Conservation (phyloP, 2,113 vertebrate genomes). For the Laticauda laticaudata region DNA sequence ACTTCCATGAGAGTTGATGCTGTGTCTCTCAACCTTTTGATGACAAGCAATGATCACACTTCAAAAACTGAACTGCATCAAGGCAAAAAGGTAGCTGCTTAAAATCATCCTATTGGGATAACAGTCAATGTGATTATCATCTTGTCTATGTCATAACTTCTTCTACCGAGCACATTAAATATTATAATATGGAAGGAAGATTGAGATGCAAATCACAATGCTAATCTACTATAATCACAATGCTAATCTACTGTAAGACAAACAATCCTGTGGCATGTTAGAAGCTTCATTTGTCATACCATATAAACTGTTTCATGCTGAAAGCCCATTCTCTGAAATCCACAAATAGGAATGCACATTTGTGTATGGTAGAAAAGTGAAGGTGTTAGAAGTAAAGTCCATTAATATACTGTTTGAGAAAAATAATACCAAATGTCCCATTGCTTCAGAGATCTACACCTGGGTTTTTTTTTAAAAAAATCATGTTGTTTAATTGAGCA, state of each 20-base stretch:
- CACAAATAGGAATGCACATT: background rate
- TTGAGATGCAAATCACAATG: background rate
- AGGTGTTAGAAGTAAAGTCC: background rate
- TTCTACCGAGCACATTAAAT: background rate
- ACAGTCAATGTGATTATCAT: background rate
- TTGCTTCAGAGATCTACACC: background rate
- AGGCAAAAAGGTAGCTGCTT: background rate
- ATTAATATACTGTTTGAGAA: background rate
- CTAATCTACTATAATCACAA: background rate
- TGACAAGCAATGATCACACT: background rate
- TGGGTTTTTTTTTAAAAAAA: background rate
- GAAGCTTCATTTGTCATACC: background rate
- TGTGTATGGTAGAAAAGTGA: background rate
- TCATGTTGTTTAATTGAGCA: background rate
- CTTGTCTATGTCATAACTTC: background rate
- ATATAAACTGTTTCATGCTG: background rate
- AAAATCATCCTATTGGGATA: background rate
- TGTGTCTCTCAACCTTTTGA: background rate
- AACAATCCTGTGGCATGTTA: background rate
- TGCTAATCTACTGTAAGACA: background rate
- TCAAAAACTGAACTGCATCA: background rate
- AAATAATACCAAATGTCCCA: background rate
- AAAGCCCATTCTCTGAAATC: background rate
- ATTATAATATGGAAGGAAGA: background rate
- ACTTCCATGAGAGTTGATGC: background rate